Evolutionary conservation across 2,113 vertebrate species (phyloP).

Genomic region (Corythornis cristatus): DNA sequence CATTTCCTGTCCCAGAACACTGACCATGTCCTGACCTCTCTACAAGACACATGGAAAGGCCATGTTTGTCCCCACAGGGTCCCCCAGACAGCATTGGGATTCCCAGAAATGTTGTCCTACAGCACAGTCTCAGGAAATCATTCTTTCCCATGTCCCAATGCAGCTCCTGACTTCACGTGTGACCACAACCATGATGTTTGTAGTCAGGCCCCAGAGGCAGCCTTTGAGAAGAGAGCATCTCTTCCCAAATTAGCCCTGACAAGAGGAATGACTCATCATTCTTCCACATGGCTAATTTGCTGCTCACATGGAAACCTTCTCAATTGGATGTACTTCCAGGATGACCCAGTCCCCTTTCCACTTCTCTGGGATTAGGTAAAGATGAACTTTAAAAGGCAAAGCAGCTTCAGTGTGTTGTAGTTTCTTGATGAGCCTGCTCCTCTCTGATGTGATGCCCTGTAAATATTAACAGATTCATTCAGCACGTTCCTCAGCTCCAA

Average conservation of each 20-base stretch:
- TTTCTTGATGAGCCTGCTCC: neutral
- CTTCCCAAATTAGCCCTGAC: neutral
- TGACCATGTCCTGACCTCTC: neutral
- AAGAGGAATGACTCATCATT: neutral
- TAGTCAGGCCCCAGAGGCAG: neutral
- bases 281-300: neutral
- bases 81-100: neutral
- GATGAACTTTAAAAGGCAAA: neutral
- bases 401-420: neutral
- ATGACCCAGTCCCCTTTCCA: neutral
- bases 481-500: neutral
- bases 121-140: neutral
- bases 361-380: neutral
- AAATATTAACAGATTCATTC: accelerated
- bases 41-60: neutral
- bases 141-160: neutral
- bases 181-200: neutral
- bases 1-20: neutral
- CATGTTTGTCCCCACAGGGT: neutral
- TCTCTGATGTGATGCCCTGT: neutral
- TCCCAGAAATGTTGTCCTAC: neutral
- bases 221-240: neutral
- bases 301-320: neutral
- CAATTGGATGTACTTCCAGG: neutral
- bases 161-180: accelerated